Conservation (phyloP, 2,113 vertebrate species). For the Hydropotes inermis region DNA sequence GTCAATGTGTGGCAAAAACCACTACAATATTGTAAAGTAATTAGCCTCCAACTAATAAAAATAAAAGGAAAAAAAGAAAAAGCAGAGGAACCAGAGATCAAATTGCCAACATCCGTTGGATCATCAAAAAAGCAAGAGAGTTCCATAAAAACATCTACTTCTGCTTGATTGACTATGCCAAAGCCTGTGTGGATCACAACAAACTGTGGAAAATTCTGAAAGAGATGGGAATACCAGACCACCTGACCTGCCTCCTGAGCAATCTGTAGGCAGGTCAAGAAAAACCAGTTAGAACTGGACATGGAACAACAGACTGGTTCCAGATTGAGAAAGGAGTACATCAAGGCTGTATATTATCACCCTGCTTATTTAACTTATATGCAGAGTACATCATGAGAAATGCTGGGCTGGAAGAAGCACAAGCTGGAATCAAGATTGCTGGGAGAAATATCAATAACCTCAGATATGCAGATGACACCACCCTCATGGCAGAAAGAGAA, state of each 20-base stretch:
- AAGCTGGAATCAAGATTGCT: not conserved
- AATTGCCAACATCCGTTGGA: not conserved
- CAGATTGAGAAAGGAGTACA: not conserved
- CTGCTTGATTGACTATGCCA: not conserved
- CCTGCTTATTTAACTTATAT: not conserved
- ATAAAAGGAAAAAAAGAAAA: not conserved
- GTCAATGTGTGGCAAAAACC: too few relatives aligned
- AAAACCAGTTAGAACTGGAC: not conserved
- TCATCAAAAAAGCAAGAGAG: not conserved
- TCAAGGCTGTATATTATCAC: not conserved
- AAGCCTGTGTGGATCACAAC: not conserved
- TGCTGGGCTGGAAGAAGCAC: not conserved
- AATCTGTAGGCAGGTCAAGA: not conserved
- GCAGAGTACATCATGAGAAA: not conserved
- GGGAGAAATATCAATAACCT: not conserved
- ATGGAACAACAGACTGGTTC: not conserved
- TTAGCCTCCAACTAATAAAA: too few relatives aligned
- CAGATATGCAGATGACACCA: not conserved
- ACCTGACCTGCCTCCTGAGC: not conserved
- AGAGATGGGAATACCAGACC: not conserved
- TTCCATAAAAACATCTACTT: not conserved
- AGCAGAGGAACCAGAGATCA: not conserved
- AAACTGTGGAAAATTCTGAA: not conserved
- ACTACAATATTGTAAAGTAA: too few relatives aligned
- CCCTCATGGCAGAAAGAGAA: not conserved